Evolutionary conservation across 2,113 vertebrate genomes (phyloP), one percentile per base, ranked within the genome.

Genomic region (human (Homo sapiens)): DNA sequence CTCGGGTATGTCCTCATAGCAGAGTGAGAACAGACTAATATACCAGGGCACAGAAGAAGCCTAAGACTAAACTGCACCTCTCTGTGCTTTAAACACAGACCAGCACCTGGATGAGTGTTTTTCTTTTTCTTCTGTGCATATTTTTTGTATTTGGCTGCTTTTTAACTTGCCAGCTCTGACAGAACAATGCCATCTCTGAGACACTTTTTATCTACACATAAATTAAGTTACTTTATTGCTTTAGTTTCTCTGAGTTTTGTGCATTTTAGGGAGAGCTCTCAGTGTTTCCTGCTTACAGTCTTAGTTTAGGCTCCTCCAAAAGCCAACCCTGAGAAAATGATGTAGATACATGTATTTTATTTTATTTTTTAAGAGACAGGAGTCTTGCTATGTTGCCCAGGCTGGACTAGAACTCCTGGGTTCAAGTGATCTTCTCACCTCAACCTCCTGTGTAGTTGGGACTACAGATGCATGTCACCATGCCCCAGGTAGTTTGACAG

Each of bases 161-260:
- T 90, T 95, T 86, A 93, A 93, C 23, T 89, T 78, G 38, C 16
- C 17, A 57, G 4, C 22, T 95, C 27, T 80, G 13, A 66, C 48
- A 93, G 82, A 88, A 43, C 38, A 45, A 64, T 52, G 45, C 85
- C 86, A 96, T 83, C 93, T 93, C 83, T 4, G 83, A 93, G 55
- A 57, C 52, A 61, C 57, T 68, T 78, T 32, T 86, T 43, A 73
- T 80, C 38, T 86, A 16, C 40, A 82, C 55, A 64, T 70, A 76
- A 66, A 66, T 83, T 66, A 73, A 72, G 52, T 83, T 92, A 17
- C 70, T 70, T 83, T 48, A 52, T 73, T 76, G 57, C 43, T 87
- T 95, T 82, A 48, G 38, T 30, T 66, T 68, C 55, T 97, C 81
- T 84, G 50, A 80, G 10, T 90, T 97, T 89, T 88, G 11, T 80